A percentile compares a stretch with the other conserved stretches of the same genome.
These are phyloP conservation scores for Eulemur rubriventer DNA, from an alignment of 2,797 vertebrate species.

Conservation along the genomic window DNA sequence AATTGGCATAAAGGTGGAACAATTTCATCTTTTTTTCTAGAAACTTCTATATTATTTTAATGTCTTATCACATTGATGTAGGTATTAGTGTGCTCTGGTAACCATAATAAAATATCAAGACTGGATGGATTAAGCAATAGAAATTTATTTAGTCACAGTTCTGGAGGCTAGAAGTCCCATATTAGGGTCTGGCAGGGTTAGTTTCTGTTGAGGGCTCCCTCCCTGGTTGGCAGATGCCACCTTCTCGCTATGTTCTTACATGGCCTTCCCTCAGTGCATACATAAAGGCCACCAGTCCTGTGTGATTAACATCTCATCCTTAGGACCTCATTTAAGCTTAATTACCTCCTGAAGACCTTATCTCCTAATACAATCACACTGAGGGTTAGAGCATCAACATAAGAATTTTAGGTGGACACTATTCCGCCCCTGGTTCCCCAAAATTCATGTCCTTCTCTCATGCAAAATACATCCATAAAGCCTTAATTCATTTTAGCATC, in stretches of 20 bases:
- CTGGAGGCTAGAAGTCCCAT: not conserved
- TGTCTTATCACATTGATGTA: not conserved
- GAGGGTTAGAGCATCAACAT: not conserved
- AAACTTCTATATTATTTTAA: not conserved
- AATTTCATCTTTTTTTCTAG: not conserved
- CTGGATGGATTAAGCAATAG: not conserved
- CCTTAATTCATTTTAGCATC: not conserved
- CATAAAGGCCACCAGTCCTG: not conserved
- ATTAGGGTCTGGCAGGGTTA: too few species aligned
- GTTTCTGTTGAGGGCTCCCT: not conserved
- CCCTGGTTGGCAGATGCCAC: not conserved
- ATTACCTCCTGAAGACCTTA: not conserved
- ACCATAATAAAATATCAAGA: not conserved
- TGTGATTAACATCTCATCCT: not conserved
- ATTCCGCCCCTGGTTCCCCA: not conserved
- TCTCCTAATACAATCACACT: not conserved
- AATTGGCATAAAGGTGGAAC: not conserved
- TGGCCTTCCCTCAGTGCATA: not conserved
- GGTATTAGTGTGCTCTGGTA: not conserved
- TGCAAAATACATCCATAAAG: not conserved
- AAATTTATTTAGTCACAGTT: not conserved
- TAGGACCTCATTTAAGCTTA: not conserved
- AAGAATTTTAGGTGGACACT: not conserved
- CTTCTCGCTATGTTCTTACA: not conserved
- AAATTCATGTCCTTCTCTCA: not conserved